A percentile compares a stretch with the other conserved stretches of the same genome.
These are phyloP conservation scores for Ectobius pallidus DNA, from an alignment of 2,888 invertebrate genomes.

Conservation along the genomic window DNA sequence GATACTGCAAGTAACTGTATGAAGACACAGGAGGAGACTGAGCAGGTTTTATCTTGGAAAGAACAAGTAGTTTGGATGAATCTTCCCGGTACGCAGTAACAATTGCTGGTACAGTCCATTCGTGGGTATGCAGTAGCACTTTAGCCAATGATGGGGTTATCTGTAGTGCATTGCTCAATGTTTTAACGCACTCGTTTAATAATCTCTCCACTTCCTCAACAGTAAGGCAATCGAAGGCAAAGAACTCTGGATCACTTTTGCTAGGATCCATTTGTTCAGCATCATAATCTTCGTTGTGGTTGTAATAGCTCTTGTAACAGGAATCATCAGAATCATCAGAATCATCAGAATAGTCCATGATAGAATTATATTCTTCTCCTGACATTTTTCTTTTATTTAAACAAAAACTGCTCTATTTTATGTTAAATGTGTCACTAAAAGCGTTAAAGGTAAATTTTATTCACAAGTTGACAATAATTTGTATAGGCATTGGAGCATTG, in stretches of 20 bases:
- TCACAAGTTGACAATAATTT: too few species aligned
- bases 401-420: too few species aligned
- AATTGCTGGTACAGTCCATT: conserved; percentile 87
- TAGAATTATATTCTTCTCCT: conserved; percentile 67
- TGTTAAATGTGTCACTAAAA: too few species aligned
- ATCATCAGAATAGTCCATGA: conserved; percentile 85
- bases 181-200: conserved; percentile 91
- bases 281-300: conserved; percentile 81
- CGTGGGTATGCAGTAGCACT: conserved; percentile 86
- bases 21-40: conserved; percentile 49
- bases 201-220: conserved; percentile 91
- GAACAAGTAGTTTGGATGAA: conserved; percentile 66
- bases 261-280: conserved; percentile 82
- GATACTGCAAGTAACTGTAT: conserved; percentile 51
- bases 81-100: conserved; percentile 82
- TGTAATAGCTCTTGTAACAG: conserved; percentile 81
- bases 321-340: too few species aligned
- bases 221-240: conserved; percentile 85
- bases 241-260: conserved; percentile 89
- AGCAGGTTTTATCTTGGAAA: conserved; percentile 64
- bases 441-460: too few species aligned
- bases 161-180: conserved; percentile 77
- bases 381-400: conserved; percentile 46
- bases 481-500: too few species aligned
- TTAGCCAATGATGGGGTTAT: conserved; percentile 93